phyloP scores from a whole-genome alignment of 1,140 invertebrate genomes.

The Mamestra configurata region DNA sequence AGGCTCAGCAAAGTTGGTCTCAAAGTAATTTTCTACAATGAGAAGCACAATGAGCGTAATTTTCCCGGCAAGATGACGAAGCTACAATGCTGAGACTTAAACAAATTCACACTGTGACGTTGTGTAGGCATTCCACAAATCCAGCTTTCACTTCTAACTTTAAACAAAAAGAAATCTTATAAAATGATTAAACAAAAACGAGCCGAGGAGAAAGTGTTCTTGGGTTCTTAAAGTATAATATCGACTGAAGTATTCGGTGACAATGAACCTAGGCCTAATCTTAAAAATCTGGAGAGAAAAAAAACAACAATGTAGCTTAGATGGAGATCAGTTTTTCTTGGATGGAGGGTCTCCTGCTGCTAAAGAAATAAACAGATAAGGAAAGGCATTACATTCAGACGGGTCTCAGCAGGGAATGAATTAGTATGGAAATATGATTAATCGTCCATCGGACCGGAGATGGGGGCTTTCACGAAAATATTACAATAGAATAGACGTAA shows the following conservation, averaged over 20 bases:
- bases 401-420: conserved; percentile 22
- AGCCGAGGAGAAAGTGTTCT: neutral
- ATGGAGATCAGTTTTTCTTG: conserved; percentile 12
- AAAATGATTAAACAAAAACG: conserved; percentile 23
- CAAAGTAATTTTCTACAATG: conserved; percentile 22
- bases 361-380: conserved; percentile 26
- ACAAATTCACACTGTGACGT: conserved; percentile 2
- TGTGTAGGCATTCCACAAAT: neutral
- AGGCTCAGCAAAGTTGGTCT: neutral
- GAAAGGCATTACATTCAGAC: conserved; percentile 24
- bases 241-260: neutral
- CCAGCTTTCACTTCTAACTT: neutral
- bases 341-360: conserved; percentile 14
- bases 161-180: conserved; percentile 3
- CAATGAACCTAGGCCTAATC: neutral
- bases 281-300: neutral
- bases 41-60: conserved; percentile 13
- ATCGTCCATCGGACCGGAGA: neutral
- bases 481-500: conserved; percentile 1
- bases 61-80: conserved; percentile 20
- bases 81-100: neutral
- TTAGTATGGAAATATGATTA: conserved; percentile 41
- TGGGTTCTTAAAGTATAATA: neutral
- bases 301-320: neutral
- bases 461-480: conserved; percentile 6